Percentiles rank a stretch among this genome's conserved stretches.
phyloP scores from a whole-genome alignment of 2,797 vertebrate species.

The Ibycter americanus region DNA sequence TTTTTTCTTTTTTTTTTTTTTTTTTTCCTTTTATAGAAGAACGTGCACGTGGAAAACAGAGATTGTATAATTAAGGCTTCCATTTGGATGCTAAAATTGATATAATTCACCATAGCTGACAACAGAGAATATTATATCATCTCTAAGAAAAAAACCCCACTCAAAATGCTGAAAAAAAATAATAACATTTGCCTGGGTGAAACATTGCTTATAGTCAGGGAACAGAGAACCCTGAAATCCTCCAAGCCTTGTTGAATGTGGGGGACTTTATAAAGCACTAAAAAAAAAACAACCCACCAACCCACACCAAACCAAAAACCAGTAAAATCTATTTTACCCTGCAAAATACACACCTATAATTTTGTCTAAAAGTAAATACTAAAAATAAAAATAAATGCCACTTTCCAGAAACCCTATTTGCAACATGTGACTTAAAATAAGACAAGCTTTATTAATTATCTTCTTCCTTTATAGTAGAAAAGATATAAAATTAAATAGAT shows the following conservation, averaged over 20 bases:
- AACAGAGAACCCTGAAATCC: background rate
- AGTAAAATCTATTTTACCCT: background rate
- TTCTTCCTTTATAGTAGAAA: background rate
- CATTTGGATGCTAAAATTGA: slow-evolving; percentile 36
- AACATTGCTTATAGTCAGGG: background rate
- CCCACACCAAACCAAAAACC: accelerated
- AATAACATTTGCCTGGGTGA: background rate
- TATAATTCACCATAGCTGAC: slow-evolving; percentile 28
- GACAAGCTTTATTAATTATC: slow-evolving; percentile 42
- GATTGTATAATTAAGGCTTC: slow-evolving; percentile 45
- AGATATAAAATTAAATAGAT: slow-evolving; percentile 23
- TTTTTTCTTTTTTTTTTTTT: background rate
- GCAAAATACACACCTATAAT: background rate
- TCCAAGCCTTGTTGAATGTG: background rate
- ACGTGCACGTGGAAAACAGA: background rate
- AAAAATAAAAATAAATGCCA: background rate
- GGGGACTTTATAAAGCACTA: background rate
- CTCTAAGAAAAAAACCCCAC: background rate
- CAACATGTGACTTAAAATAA: background rate
- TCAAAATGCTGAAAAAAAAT: background rate
- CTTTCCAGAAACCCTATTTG: background rate
- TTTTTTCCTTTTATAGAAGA: background rate
- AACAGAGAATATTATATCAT: slow-evolving; percentile 24
- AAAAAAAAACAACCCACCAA: background rate
- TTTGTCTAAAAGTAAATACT: background rate